Conservation (phyloP, 2,113 vertebrate species). For the Equus przewalskii region DNA sequence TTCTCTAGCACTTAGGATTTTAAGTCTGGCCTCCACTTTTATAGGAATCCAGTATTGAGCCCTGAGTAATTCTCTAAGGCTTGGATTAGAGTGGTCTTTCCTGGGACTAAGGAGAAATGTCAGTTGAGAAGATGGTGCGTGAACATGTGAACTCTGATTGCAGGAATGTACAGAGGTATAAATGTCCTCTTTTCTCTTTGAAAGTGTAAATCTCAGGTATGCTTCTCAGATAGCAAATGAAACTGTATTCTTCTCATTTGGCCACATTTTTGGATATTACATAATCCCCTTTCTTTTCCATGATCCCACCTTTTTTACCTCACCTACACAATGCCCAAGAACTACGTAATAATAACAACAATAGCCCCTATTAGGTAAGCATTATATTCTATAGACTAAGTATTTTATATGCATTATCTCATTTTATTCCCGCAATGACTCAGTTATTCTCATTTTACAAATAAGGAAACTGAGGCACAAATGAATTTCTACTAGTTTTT, state of each 20-base stretch:
- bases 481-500: not conserved
- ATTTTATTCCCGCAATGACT: not conserved
- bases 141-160: not conserved
- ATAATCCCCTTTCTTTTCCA: not conserved
- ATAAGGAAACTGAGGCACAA: not conserved
- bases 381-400: not conserved
- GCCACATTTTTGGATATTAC: not conserved
- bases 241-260: conserved; percentile 21
- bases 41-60: not conserved
- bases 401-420: not conserved
- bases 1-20: not conserved
- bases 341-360: not conserved
- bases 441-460: conserved; percentile 40
- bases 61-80: not conserved
- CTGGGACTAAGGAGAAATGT: not conserved
- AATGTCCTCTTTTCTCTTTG: not conserved
- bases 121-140: not conserved
- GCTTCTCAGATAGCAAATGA: conserved; percentile 16
- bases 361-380: not conserved
- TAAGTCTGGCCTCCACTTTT: not conserved
- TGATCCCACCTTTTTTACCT: not conserved
- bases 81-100: not conserved
- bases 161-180: not conserved
- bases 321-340: not conserved
- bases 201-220: conserved; percentile 40